phyloP scores from a whole-genome alignment of 2,797 vertebrate genomes.

The Capromys pilorides region DNA sequence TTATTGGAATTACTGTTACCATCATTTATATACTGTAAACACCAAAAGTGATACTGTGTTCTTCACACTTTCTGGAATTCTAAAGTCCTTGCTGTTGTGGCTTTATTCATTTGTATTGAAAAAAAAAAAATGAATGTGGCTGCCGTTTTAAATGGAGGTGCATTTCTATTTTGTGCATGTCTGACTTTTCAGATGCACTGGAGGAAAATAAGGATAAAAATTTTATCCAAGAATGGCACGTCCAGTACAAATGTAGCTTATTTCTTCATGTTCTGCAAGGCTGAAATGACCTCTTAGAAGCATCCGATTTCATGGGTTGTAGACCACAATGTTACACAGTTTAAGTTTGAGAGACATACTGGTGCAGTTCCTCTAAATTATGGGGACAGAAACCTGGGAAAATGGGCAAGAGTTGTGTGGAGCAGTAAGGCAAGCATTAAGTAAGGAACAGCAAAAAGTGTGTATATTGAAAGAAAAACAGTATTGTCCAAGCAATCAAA shows the following conservation, averaged over 20 bases:
- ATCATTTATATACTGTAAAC: constrained; percentile 45
- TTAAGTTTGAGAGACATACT: constrained; percentile 48
- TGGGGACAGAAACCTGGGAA: background rate
- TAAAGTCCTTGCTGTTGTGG: background rate
- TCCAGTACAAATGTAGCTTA: background rate
- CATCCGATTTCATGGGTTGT: constrained; percentile 64
- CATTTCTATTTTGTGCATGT: background rate
- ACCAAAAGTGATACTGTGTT: constrained; percentile 18
- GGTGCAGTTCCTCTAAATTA: background rate
- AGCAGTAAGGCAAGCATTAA: background rate
- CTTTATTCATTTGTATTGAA: background rate
- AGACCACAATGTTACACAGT: constrained; percentile 35
- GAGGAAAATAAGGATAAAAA: constrained; percentile 50
- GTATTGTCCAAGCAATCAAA: constrained; percentile 7
- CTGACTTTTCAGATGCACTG: constrained; percentile 50
- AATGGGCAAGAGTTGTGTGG: background rate
- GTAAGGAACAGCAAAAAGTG: constrained; percentile 6
- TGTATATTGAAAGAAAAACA: background rate
- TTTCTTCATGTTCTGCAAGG: constrained; percentile 54
- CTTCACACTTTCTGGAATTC: background rate
- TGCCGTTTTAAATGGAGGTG: background rate
- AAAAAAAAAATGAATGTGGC: background rate
- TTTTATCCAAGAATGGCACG: constrained; percentile 22
- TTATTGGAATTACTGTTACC: constrained; percentile 55
- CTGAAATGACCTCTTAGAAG: constrained; percentile 57